Base-by-base conservation (phyloP, 2,113 vertebrate species). In the Natator depressus region DNA sequence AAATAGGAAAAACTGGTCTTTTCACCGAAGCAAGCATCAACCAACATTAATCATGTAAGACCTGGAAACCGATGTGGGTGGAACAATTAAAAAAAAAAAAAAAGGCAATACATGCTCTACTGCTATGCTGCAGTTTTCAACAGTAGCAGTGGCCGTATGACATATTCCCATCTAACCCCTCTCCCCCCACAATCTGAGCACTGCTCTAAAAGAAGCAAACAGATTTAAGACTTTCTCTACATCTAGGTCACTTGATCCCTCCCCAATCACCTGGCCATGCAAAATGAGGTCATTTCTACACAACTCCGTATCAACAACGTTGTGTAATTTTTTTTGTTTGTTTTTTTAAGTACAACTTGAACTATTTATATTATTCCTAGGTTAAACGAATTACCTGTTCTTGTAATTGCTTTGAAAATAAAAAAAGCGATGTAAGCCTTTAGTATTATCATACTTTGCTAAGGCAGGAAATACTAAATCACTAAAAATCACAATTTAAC, bases 121-220 rank as follows among this genome's bases (percentile, higher is more conserved):
- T 38, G 53, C 57, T 42, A 46, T 1, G 2, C 25, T 0, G 0
- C 50, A 75, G 84, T 69, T 69, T n/a, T 69, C 65, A 38, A 38
- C 8, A 20, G 65, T 20, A n/a, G 8, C 35, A 69, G 29, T n/a
- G 62, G 62, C 62, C 38, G 24, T 14, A 47, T 25, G 24, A 38
- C 9, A 69, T 27, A 76, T 12, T 46, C 12, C 42, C 75, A 47
- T 46, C 22, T 46, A 76, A 46, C 22, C 38, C 1, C 16, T 50
- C 50, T 51, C 14, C 50, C 16, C 19, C 29, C 72, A 38, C n/a
- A 76, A 12, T 42, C 46, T 42, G 38, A 22, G 22, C 72, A 42
- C 9, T 76, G 20, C 12, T 22, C 10, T 51, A 31, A 29, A 49
- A 50, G 50, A 50, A 80, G 25, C 27, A 47, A 50, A 38, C n/a